phyloP scores from a whole-genome alignment of 2,113 vertebrate genomes.

The Rhipidura dahli region DNA sequence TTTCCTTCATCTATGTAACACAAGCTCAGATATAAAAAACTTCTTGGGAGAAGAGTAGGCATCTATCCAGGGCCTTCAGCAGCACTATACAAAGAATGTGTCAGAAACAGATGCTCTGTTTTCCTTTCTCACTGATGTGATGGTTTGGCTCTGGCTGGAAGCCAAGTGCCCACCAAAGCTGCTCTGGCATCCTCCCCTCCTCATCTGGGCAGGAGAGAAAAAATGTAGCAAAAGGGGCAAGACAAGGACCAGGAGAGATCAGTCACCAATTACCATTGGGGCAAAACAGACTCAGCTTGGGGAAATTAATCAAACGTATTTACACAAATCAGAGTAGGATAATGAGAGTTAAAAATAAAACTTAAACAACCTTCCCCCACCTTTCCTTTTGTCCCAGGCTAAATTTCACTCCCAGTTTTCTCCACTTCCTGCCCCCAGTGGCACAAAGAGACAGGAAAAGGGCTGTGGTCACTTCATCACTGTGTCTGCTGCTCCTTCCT shows the following conservation, averaged over 20 bases:
- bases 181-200: background rate
- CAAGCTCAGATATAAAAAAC: background rate
- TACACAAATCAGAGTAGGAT: background rate
- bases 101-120: background rate
- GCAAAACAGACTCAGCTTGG: background rate
- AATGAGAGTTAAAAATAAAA: background rate
- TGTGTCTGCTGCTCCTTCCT: fast-evolving
- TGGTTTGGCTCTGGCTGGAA: background rate
- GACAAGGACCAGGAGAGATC: background rate
- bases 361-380: background rate
- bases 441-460: background rate
- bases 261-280: background rate
- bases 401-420: background rate
- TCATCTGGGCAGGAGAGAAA: background rate
- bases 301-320: background rate
- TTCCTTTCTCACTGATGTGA: background rate
- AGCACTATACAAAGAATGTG: background rate
- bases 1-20: background rate
- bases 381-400: background rate
- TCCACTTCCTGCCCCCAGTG: background rate
- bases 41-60: background rate
- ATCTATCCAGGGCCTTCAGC: background rate
- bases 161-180: background rate
- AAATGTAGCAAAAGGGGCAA: background rate
- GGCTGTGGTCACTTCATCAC: too few relatives aligned